Evolutionary conservation across 37 sponge, comb jelly and placozoan genomes (phyloP), one percentile per base, ranked within the genome.

Genomic region (Chondrilla cf. caribensis): DNA sequence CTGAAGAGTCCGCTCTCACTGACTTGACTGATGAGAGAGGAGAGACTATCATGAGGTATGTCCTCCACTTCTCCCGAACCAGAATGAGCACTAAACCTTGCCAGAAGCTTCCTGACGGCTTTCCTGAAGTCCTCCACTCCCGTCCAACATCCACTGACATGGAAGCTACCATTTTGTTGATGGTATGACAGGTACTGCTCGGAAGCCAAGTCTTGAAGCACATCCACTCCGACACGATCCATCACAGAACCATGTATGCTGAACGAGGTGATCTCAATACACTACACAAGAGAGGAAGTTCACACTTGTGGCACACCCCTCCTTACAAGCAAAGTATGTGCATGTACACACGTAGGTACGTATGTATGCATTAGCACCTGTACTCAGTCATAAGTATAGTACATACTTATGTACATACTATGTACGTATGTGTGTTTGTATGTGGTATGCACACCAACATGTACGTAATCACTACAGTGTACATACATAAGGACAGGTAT

Each of bases 261-360:
- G 40, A 29, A 70, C 7, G 72, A 70, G 40, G 72, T 70, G 9
- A 70, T 31, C 40, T 70, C 72, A 70, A 70, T 70, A 38, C 72
- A 70, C 72, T 65, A 26, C 8, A 65, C 14, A 14, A 65, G 67
- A 65, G 67, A 9, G n/a, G n/a, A n/a, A 54, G 57, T 54, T 19
- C 17, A 17, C 11, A 17, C 57, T 19, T 19, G 57, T 54, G 17
- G 17, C 57, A 54, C 11, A 54, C 57, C n/a, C n/a, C n/a, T n/a
- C n/a, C n/a, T n/a, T n/a, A n/a, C n/a, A n/a, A n/a, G 17, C 57
- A 54, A 11, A 54, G 17, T 17, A 54, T 17, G 17, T 19, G 17
- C 57, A 54, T 19, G 17, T n/a, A n/a, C n/a, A n/a, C n/a, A n/a
- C n/a, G n/a, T n/a, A n/a, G n/a, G n/a, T n/a, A n/a, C n/a, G n/a